phyloP scores from a whole-genome alignment of 2,888 invertebrate genomes.

The Lepeophtheirus nordmannii region DNA sequence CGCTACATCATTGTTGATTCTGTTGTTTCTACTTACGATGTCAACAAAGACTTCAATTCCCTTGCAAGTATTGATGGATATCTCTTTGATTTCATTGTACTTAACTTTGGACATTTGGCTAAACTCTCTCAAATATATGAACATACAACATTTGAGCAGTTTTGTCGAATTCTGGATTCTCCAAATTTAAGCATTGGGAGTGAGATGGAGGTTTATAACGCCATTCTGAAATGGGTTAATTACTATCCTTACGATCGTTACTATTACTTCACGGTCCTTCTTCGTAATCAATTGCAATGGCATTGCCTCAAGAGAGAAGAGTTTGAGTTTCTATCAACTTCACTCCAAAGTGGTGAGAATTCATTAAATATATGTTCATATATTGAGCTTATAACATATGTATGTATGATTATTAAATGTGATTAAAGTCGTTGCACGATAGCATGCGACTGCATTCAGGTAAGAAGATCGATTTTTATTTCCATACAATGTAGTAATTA shows the following conservation, averaged over 20 bases:
- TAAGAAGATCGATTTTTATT: no score
- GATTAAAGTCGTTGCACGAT: no score
- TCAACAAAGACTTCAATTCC: not conserved
- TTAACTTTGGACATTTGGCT: not conserved
- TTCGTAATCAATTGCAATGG: constrained; percentile 12
- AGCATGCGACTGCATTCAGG: no score
- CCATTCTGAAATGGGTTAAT: constrained; percentile 15
- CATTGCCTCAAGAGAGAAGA: not conserved
- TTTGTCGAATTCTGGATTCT: not conserved
- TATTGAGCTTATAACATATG: not conserved
- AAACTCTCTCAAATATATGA: constrained; percentile 11
- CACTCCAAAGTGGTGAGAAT: not conserved
- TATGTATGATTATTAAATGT: not conserved
- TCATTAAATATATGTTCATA: not conserved
- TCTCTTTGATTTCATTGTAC: constrained; percentile 8
- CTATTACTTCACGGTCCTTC: constrained; percentile 1
- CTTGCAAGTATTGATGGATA: not conserved
- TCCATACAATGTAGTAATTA: no score
- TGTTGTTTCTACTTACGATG: not conserved
- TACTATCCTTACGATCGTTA: constrained; percentile 12
- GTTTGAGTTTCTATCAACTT: not conserved
- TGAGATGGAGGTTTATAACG: not conserved
- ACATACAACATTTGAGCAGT: constrained; percentile 8
- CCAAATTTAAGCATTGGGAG: not conserved
- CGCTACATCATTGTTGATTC: no score